These are phyloP conservation scores for Cynopterus sphinx DNA, from an alignment of 2,797 vertebrate species.

Conservation along the genomic window DNA sequence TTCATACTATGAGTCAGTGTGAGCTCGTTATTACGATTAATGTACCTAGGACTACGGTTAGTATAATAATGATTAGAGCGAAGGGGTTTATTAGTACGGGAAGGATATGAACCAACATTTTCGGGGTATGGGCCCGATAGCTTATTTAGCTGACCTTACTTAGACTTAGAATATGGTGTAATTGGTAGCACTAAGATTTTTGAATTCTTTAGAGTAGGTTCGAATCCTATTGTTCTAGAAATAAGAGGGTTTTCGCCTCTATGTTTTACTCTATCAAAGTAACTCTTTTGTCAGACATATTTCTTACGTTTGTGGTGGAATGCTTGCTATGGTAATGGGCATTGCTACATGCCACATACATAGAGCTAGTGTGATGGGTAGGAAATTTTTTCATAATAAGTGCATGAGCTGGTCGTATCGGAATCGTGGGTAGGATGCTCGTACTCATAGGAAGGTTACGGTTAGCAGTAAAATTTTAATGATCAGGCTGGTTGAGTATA, in stretches of 20 bases:
- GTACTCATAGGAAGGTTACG: constrained; percentile 11
- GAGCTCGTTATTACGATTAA: neutral
- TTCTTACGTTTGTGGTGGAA: neutral
- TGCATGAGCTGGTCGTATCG: neutral
- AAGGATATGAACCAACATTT: constrained; percentile 77
- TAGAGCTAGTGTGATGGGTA: accelerated
- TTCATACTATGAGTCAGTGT: constrained; percentile 30
- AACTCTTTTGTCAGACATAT: neutral
- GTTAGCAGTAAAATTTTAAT: accelerated
- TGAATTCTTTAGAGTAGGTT: neutral
- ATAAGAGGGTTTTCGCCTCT: neutral
- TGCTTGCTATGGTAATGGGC: accelerated
- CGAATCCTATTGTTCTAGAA: neutral
- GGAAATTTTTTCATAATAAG: neutral
- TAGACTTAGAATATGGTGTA: neutral
- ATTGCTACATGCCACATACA: neutral
- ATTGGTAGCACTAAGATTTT: neutral
- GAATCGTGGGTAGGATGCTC: accelerated
- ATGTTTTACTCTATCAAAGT: neutral
- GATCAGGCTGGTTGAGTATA: accelerated
- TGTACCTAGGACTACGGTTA: accelerated
- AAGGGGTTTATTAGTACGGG: constrained; percentile 72
- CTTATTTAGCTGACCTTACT: neutral
- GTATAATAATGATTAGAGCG: accelerated
- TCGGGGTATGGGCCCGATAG: neutral